Evolutionary conservation across 2,797 vertebrate genomes (phyloP).

Genomic region (Acanthurus lineatus): DNA sequence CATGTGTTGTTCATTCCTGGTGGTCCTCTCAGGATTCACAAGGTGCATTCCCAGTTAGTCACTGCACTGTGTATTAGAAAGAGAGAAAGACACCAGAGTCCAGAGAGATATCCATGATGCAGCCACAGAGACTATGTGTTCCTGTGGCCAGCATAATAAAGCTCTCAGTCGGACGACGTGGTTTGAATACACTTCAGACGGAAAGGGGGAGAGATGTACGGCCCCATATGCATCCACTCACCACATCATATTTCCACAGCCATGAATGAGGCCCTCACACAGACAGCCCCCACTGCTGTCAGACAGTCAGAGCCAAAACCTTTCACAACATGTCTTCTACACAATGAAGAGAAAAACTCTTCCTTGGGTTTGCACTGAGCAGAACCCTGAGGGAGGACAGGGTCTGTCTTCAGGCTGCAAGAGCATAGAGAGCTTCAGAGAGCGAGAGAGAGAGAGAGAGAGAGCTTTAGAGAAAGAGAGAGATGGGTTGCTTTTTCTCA

Average conservation of each 20-base stretch:
- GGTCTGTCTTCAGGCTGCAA: constrained; percentile 59
- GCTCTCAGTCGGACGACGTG: constrained; percentile 77
- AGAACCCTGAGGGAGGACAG: constrained; percentile 55
- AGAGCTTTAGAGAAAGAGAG: constrained; percentile 49
- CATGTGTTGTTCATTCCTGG: constrained; percentile 46
- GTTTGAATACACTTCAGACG: constrained; percentile 85
- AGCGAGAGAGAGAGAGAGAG: constrained; percentile 26
- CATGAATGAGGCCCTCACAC: constrained; percentile 80
- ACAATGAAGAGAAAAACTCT: constrained; percentile 65
- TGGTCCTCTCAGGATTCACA: constrained; percentile 52
- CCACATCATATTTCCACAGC: constrained; percentile 84
- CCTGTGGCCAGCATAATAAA: constrained; percentile 75
- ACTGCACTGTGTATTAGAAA: constrained; percentile 32
- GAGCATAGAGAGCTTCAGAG: constrained; percentile 42
- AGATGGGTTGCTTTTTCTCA: constrained; percentile 73
- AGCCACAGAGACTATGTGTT: constrained; percentile 74
- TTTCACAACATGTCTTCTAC: constrained; percentile 70
- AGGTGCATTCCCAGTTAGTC: constrained; percentile 60
- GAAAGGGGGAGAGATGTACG: constrained; percentile 69
- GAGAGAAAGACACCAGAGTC: constrained; percentile 52
- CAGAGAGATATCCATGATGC: constrained; percentile 48
- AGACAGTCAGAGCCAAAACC: constrained; percentile 66
- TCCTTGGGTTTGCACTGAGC: constrained; percentile 62
- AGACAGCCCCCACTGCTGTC: constrained; percentile 68
- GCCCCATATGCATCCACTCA: constrained; percentile 79